Evolutionary conservation across 2,888 invertebrate genomes (phyloP), one percentile per base, ranked within the genome.

Genomic region (Bhutanitis thaidina): DNA sequence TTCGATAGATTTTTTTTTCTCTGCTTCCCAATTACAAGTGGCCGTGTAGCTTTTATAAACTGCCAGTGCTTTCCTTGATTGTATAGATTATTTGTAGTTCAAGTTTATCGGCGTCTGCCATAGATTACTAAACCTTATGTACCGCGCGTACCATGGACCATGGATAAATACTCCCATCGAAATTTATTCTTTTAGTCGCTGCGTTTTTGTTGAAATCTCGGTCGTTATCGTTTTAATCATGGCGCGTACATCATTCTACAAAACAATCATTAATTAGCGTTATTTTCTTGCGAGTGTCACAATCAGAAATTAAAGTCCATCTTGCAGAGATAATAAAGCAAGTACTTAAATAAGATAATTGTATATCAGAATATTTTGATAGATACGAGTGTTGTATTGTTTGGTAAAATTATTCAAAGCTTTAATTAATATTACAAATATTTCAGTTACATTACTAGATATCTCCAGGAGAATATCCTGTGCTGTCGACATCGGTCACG

Each of bases 1-100:
- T 53, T 46, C 43, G 56, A 55, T 57, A 58, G 52, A 53, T 53
- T 53, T 57, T 55, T 55, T 30, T 30, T 20, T 20, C 20, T 41
- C 14, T 14, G n/a, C 3, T 4, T 14, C 7, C 1, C 15, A 29
- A 16, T 27, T 27, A 8, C 5, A 27, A 27, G 2, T 27, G 5
- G 29, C 13, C 15, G 7, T 13, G 0, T 3, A 7, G 15, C 1
- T 34, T 32, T 32, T 32, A 7, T 13, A 32, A 13, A 32, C n/a
- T n/a, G 32, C 32, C 32, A 32, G 12, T 13, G 12, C 30, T 30
- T n/a, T 30, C n/a, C n/a, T 3, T 1, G n/a, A 30, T 30, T 30
- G 30, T n/a, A 29, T 8, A 30, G 3, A 30, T 30, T 30, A 30
- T 30, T 30, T 30, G 10, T 30, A 20, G 20, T 20, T n/a, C n/a